Evolutionary conservation across 2,113 vertebrate species (phyloP), one percentile per base, ranked within the genome.

Genomic region (Indicator indicator): DNA sequence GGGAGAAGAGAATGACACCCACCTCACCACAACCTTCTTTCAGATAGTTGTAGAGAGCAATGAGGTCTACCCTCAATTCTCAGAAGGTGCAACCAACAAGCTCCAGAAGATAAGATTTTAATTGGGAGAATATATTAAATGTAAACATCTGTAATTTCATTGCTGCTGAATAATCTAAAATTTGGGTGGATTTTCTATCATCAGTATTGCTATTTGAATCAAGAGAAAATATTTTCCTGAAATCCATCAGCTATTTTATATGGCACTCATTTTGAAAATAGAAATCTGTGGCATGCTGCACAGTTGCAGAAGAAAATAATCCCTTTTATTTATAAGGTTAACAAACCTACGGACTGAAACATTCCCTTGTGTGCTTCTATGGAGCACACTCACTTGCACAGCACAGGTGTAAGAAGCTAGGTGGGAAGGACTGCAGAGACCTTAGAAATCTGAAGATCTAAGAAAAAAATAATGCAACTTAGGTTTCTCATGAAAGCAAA

Each of bases 101-200:
- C 16, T 85, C 48, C 73, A 84, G 40, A 32, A 85, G 28, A 93
- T 50, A 46, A 83, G 38, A 71, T 85, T 97, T 96, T 93, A 96
- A 95, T 79, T 96, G 93, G 82, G 93, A 92, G 90, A 79, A 70
- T 82, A 84, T 59, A 86, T 75, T 88, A 81, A 91, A 83, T 26
- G 71, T 36, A 88, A 86, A 91, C 19, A 78, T 40, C 33, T 58
- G 48, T 76, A 93, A 96, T 94, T 96, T 94, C 73, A 80, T 42
- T 83, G 52, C 23, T 84, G 76, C 42, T 71, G 71, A 68, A 80
- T 81, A 80, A 94, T 60, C 54, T 54, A 86, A 86, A 91, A 94
- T 93, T 73, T 89, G 24, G 46, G n/a, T 62, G 6, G 38, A 71
- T 18, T 68, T 77, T 60, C 38, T 20, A 55, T 67, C 26, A 55